Percentiles rank a stretch among this genome's conserved stretches.
phyloP scores from a whole-genome alignment of 2,113 vertebrate species.

The Coreoperca whiteheadi region DNA sequence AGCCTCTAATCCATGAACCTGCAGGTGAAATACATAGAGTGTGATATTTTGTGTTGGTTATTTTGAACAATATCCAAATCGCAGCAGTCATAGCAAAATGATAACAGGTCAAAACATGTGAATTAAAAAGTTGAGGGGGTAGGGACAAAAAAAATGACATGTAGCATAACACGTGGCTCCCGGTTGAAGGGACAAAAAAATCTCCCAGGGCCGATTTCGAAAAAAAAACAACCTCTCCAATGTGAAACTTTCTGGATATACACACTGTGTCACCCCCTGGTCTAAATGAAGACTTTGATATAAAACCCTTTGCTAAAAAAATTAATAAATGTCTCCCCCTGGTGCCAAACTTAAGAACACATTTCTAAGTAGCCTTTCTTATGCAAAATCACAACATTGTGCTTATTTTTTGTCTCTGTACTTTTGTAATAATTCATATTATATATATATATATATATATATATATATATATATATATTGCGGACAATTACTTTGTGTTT shows the following conservation, averaged over 20 bases:
- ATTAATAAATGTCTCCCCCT: neutral
- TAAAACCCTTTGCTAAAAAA: too few relatives aligned
- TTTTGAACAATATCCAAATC: neutral
- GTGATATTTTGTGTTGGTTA: neutral
- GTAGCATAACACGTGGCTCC: neutral
- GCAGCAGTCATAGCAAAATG: neutral
- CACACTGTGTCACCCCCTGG: too few relatives aligned
- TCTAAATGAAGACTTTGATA: too few relatives aligned
- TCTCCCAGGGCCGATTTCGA: neutral
- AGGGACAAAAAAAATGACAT: neutral
- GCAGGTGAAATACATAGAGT: slow-evolving; percentile 42
- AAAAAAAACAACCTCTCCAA: too few relatives aligned
- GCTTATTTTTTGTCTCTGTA: neutral
- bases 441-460: neutral
- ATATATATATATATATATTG: too few relatives aligned
- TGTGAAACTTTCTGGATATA: neutral
- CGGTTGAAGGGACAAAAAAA: neutral
- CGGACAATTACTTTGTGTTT: neutral
- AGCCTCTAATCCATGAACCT: slow-evolving; percentile 86
- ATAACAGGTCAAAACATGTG: neutral
- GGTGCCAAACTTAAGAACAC: neutral
- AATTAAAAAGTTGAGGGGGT: neutral
- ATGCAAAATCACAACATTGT: neutral
- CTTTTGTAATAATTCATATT: neutral
- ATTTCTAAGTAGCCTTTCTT: too few relatives aligned